phyloP scores from a whole-genome alignment of 2,888 invertebrate species.

The Blastobasis lacticolella region DNA sequence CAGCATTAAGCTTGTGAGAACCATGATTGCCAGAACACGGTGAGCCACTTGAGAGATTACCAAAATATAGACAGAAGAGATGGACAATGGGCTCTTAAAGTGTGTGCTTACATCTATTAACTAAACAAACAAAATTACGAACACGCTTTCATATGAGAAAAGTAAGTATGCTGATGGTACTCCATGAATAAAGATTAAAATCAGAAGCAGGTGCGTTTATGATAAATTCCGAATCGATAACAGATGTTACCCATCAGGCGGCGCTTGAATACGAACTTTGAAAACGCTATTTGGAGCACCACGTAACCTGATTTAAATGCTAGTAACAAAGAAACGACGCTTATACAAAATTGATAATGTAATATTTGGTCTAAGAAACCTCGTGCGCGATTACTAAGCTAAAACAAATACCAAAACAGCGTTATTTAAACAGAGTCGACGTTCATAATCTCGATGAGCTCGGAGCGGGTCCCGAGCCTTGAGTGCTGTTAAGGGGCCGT shows the following conservation, averaged over 20 bases:
- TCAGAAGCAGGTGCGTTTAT: conserved; percentile 57
- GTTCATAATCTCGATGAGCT: conserved; percentile 45
- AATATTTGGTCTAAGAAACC: conserved; percentile 19
- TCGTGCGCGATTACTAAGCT: conserved; percentile 21
- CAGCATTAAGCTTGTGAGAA: conserved; percentile 46
- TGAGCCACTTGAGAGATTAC: conserved; percentile 44
- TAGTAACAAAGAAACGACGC: too few species aligned
- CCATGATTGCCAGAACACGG: conserved; percentile 38
- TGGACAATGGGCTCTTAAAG: conserved; percentile 45
- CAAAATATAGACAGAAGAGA: conserved; percentile 16
- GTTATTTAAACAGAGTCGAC: conserved; percentile 56
- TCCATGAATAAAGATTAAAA: conserved; percentile 34
- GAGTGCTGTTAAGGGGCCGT: conserved; percentile 45
- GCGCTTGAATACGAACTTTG: conserved; percentile 45
- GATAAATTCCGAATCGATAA: conserved; percentile 64
- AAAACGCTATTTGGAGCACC: conserved; percentile 42
- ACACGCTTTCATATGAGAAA: conserved; percentile 28
- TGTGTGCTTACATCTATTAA: conserved; percentile 40
- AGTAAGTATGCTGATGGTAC: conserved; percentile 21
- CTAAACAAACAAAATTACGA: conserved; percentile 42
- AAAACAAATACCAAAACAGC: conserved; percentile 44
- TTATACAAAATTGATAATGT: too few species aligned
- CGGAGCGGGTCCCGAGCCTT: conserved; percentile 38
- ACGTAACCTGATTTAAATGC: conserved; percentile 13
- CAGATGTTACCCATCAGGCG: conserved; percentile 60